Evolutionary conservation across 2,113 vertebrate species (phyloP), one percentile per base, ranked within the genome.

Genomic region (Drymodes brunneopygia): DNA sequence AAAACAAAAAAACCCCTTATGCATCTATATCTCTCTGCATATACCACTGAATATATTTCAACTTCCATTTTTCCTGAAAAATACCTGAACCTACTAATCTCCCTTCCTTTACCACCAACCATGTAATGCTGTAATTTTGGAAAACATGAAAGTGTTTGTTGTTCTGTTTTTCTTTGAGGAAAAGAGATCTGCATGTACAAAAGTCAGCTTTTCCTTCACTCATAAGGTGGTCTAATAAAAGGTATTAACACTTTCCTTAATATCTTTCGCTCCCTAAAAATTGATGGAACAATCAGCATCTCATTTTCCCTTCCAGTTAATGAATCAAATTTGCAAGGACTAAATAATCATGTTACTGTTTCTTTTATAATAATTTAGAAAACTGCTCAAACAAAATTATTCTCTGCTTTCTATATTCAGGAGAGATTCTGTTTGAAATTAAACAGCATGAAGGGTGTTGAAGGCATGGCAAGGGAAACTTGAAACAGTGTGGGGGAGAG

Each of bases 81-180:
- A 65, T 29, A 29, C 2, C 4, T 7, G 3, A 58, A 40, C 0
- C 5, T 35, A 7, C 2, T 29, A 20, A 8, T 42, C 19, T 83
- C 18, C 14, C 7, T 48, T 12, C 11, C 12, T 84, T 86, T 35
- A n/a, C 38, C 2, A 11, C 17, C 20, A 81, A 7, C 3, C 6
- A 13, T 18, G 9, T 10, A 73, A 65, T 11, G 2, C 3, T 73
- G 1, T n/a, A 35, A 44, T 87, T 44, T 66, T 7, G 1, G 6
- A 57, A 85, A 86, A 44, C 4, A 15, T 15, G 31, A 7, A 54
- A 50, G 5, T 21, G 15, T 19, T 6, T 51, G 22, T 48, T 56
- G 1, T 45, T 72, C 8, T 69, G 19, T 27, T 62, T 15, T 40
- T 14, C 8, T 78, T 85, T 60, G 7, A 81, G 19, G 11, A 74